Conservation (phyloP, 2,888 invertebrate genomes). For the Spatulosminthurus flaviceps region DNA sequence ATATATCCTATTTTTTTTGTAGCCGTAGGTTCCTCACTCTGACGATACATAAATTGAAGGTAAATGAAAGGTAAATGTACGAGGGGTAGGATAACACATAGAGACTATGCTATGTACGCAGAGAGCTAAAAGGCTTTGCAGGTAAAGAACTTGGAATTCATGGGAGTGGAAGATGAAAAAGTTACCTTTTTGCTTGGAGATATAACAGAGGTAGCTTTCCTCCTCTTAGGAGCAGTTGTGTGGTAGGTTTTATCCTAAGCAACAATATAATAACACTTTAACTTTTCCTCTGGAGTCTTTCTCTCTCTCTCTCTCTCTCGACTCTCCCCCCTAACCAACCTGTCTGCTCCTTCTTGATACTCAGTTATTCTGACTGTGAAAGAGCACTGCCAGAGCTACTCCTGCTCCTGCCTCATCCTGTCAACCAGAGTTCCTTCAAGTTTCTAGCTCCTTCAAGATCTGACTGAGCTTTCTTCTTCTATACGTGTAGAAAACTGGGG, state of each 20-base stretch:
- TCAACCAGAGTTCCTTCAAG: conserved; percentile 13
- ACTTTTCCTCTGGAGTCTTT: no score
- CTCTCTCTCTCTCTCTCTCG: no score
- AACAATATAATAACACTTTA: no score
- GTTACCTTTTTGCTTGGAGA: neutral
- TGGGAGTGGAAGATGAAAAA: conserved; percentile 24
- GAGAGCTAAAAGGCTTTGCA: no score
- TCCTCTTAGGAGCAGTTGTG: no score
- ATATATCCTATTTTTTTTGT: neutral
- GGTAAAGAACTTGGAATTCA: neutral
- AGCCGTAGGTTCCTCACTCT: neutral
- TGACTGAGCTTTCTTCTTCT: no score
- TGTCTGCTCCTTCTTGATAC: no score
- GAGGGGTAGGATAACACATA: neutral
- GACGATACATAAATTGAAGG: neutral
- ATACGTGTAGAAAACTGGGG: no score
- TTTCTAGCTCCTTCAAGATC: neutral
- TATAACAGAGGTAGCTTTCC: neutral
- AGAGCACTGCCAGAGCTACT: neutral
- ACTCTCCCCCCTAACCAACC: no score
- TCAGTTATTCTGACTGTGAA: no score
- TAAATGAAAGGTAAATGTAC: conserved; percentile 28
- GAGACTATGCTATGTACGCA: no score
- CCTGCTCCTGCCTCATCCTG: neutral
- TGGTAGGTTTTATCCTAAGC: no score